phyloP scores from a whole-genome alignment of 2,113 vertebrate species.

The Eretmochelys imbricata region DNA sequence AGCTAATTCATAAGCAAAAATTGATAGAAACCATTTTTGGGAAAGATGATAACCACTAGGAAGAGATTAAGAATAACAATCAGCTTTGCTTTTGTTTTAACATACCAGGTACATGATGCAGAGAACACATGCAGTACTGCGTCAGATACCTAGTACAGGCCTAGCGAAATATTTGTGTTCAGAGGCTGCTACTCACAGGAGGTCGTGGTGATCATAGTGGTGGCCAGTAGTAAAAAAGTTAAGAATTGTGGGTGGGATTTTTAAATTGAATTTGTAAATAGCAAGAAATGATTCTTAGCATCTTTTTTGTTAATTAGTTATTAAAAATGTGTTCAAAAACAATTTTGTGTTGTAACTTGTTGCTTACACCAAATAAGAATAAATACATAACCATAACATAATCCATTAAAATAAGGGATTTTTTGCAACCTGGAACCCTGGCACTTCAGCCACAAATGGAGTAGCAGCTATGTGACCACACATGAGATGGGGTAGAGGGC shows the following conservation, averaged over 20 bases:
- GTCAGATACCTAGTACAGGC: not conserved
- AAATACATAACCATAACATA: not conserved
- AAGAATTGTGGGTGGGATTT: not conserved
- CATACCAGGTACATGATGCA: not conserved
- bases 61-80: not conserved
- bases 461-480: not conserved
- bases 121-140: not conserved
- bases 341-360: not conserved
- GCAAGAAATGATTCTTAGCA: not conserved
- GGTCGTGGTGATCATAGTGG: not conserved
- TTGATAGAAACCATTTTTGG: not conserved
- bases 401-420: not conserved
- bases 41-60: not conserved
- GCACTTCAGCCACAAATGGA: not conserved
- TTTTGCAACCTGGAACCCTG: not conserved
- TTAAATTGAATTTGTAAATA: not conserved
- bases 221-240: not conserved
- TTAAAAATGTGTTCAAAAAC: accelerated
- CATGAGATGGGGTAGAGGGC: not conserved
- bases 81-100: not conserved
- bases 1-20: not conserved
- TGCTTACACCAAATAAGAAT: not conserved
- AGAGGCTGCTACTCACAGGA: not conserved
- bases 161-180: not conserved
- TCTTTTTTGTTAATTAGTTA: not conserved